Evolutionary conservation across 2,888 invertebrate species (phyloP).

Genomic region (Caenorhabditis sulstoni): DNA sequence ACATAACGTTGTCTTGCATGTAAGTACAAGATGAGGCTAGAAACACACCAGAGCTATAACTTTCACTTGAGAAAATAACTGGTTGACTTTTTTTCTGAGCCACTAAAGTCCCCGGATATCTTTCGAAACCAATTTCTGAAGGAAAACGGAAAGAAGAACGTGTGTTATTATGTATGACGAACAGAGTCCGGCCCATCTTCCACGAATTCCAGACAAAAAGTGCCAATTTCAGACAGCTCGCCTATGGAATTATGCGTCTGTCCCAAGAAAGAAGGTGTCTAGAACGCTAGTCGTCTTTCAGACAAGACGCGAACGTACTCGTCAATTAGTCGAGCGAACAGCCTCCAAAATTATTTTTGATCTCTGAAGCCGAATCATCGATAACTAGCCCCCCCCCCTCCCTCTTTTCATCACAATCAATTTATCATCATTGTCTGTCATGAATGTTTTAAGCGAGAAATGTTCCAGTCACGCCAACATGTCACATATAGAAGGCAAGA

Average conservation of each 20-base stretch:
- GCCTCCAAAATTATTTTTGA: conserved; percentile 27
- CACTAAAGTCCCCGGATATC: no score
- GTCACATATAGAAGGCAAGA: conserved; percentile 26
- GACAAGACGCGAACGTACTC: conserved; percentile 3
- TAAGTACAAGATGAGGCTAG: no score
- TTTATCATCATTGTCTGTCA: conserved; percentile 34
- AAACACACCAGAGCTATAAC: no score
- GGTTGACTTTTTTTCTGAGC: no score
- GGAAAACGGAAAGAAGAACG: neutral
- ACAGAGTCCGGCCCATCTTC: no score
- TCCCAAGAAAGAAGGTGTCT: conserved; percentile 6
- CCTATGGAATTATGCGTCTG: neutral
- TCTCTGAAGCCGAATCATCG: conserved; percentile 35
- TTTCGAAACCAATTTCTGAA: neutral
- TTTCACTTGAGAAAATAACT: no score
- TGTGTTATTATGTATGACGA: neutral
- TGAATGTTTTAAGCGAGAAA: conserved; percentile 24
- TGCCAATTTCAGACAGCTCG: conserved; percentile 6
- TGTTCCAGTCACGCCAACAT: conserved; percentile 58
- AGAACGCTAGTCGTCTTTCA: conserved; percentile 6
- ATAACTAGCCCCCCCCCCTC: neutral
- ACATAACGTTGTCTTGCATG: no score
- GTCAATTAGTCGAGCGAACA: conserved; percentile 2
- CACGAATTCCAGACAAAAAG: neutral
- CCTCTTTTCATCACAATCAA: conserved; percentile 20